Evolutionary conservation across 2,797 vertebrate genomes (phyloP).

Genomic region (Centroberyx gerrardi): DNA sequence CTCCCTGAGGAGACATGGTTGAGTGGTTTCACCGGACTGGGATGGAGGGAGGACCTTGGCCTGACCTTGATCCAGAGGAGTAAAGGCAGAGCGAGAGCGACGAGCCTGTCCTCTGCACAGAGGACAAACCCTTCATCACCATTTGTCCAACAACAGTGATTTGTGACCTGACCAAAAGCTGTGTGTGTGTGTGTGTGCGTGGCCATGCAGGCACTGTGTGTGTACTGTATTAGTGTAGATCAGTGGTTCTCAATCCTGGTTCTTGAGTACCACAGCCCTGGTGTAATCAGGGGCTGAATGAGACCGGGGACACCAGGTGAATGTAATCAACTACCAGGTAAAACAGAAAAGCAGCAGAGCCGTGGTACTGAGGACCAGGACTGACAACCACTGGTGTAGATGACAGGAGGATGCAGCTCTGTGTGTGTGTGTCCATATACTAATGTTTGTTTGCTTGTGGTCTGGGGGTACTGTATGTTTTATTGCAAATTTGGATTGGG

Average conservation of each 20-base stretch:
- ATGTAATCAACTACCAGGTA: no score
- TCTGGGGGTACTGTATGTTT: constrained; percentile 51
- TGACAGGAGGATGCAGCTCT: constrained; percentile 29
- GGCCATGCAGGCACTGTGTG: constrained; percentile 33
- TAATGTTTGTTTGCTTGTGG: constrained; percentile 62
- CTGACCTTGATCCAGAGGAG: constrained; percentile 66
- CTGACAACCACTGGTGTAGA: neutral
- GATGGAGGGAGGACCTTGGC: constrained; percentile 53
- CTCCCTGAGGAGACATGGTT: constrained; percentile 75
- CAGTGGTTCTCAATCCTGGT: no score
- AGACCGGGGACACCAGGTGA: no score
- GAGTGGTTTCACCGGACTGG: constrained; percentile 64
- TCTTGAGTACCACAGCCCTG: no score
- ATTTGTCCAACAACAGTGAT: constrained; percentile 54
- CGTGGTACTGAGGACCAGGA: no score
- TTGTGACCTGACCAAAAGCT: constrained; percentile 57
- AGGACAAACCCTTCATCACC: constrained; percentile 58
- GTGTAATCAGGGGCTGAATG: no score
- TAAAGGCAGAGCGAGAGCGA: constrained; percentile 77
- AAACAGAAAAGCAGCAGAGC: no score
- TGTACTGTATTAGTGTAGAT: constrained; percentile 28
- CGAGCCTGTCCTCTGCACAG: constrained; percentile 64
- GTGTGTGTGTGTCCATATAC: constrained; percentile 32
- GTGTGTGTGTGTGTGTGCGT: constrained; percentile 23
- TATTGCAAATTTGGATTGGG: constrained; percentile 69